These are phyloP conservation scores for Aleadryas rufinucha DNA, from an alignment of 2,113 vertebrate genomes.

Conservation along the genomic window DNA sequence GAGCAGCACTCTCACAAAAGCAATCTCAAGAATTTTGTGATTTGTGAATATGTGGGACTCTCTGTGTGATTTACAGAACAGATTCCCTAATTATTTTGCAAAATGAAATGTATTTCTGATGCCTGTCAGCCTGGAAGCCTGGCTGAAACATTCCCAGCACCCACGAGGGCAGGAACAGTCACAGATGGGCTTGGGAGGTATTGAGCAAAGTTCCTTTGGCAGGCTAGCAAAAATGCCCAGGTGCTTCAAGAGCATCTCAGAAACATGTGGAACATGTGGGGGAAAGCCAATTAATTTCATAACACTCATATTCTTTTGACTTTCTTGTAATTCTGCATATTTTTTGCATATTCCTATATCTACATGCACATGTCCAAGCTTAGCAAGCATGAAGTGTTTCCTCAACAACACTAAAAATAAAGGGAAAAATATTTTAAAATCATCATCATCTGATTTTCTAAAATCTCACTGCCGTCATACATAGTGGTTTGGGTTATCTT, in stretches of 20 bases:
- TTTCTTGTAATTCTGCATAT: not conserved
- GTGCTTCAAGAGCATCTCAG: not conserved
- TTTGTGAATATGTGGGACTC: not conserved
- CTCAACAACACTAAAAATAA: not conserved
- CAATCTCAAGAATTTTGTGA: not conserved
- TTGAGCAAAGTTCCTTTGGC: not conserved
- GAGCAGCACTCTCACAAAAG: not conserved
- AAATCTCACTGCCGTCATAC: not conserved
- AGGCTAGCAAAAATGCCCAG: not conserved
- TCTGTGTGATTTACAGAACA: not conserved
- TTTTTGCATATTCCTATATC: not conserved
- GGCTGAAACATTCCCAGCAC: not conserved
- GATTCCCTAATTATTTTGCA: not conserved
- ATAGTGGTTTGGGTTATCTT: not conserved
- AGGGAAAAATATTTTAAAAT: not conserved
- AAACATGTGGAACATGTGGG: not conserved
- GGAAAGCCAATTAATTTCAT: not conserved
- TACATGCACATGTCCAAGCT: not conserved
- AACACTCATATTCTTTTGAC: not conserved
- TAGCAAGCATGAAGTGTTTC: not conserved
- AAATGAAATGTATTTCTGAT: not conserved
- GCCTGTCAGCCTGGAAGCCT: not conserved
- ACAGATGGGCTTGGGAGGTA: not conserved
- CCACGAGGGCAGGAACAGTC: not conserved
- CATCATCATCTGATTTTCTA: not conserved